These are phyloP conservation scores for Eurosta solidaginis DNA, from an alignment of 1,140 invertebrate species.

Conservation along the genomic window DNA sequence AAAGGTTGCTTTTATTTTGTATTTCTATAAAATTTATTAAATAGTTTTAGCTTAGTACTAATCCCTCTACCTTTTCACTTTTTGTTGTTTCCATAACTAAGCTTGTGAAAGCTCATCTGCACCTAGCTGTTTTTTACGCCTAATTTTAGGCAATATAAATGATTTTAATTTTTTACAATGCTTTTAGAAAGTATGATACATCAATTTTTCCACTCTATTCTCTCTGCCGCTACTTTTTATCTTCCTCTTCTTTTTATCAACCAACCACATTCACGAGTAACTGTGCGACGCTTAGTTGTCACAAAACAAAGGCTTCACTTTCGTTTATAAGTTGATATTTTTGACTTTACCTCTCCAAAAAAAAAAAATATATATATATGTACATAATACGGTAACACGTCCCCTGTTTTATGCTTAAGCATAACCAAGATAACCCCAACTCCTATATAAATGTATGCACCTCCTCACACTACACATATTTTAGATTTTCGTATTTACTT, in stretches of 20 bases:
- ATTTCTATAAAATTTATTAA: neutral
- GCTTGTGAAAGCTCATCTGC: neutral
- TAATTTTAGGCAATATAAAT: neutral
- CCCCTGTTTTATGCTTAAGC: neutral
- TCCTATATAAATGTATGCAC: neutral
- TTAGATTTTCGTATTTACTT: no score
- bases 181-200: neutral
- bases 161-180: neutral
- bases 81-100: neutral
- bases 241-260: no score
- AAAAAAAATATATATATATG: neutral
- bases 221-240: neutral
- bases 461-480: no score
- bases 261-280: no score
- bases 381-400: no score
- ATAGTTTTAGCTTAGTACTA: no score
- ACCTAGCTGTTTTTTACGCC: neutral
- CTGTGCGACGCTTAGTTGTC: no score
- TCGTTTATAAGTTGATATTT: slow-evolving; percentile 16
- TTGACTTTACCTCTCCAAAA: neutral
- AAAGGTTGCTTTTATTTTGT: neutral
- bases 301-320: neutral
- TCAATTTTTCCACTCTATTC: neutral
- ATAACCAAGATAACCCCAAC: neutral
- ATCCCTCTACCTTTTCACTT: no score